Percentiles rank a stretch among this genome's conserved stretches.
phyloP scores from a whole-genome alignment of 2,113 vertebrate species.

The Synodontis membranacea region DNA sequence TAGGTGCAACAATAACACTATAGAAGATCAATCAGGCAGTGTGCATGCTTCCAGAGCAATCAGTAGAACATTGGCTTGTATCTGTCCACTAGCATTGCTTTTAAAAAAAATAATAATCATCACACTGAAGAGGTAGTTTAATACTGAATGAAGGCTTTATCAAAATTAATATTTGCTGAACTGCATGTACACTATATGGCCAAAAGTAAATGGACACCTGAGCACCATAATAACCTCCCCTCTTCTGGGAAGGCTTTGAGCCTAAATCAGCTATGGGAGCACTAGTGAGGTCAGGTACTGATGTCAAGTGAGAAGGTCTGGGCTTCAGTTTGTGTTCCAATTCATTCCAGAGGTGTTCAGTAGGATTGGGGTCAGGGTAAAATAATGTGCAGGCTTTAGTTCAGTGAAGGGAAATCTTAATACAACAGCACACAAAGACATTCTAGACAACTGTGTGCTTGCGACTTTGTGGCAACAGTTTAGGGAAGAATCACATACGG shows the following conservation, averaged over 20 bases:
- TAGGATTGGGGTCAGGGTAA: background rate
- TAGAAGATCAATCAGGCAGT: background rate
- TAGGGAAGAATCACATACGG: background rate
- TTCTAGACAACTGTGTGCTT: background rate
- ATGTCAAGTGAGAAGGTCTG: background rate
- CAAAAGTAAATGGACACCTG: no score
- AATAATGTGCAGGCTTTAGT: background rate
- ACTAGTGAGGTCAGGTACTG: background rate
- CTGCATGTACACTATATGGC: background rate
- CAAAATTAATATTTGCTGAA: background rate
- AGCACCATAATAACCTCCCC: background rate
- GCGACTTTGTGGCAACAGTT: no score
- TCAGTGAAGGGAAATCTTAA: background rate
- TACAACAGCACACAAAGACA: background rate
- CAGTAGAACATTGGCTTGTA: background rate
- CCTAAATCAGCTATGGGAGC: background rate
- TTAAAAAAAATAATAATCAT: no score
- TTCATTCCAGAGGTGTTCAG: background rate
- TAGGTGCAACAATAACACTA: background rate
- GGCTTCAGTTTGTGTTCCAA: background rate
- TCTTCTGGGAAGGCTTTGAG: background rate
- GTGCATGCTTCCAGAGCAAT: background rate
- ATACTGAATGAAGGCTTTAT: background rate
- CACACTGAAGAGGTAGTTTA: background rate
- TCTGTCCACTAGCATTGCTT: background rate